These are phyloP conservation scores for Unio pictorum DNA, from an alignment of 2,888 invertebrate genomes.

Conservation along the genomic window DNA sequence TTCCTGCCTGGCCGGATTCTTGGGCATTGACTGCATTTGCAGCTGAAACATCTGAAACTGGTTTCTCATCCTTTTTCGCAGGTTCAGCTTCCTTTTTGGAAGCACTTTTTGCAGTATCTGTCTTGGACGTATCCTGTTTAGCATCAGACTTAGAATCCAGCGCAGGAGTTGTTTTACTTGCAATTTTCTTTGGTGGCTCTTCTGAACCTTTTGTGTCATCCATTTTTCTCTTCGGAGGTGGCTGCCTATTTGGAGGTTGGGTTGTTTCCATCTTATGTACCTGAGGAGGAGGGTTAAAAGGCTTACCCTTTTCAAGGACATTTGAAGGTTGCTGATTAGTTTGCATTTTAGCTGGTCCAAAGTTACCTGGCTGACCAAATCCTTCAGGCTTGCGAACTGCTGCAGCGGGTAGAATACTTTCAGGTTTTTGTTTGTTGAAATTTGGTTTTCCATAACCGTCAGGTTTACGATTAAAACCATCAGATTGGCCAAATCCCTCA, in stretches of 20 bases:
- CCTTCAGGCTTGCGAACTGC: too few relatives aligned
- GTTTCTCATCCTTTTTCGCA: slow-evolving; percentile 15
- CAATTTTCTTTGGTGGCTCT: not conserved
- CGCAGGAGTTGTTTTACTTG: not conserved
- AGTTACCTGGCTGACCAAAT: too few relatives aligned
- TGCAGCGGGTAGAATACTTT: not conserved
- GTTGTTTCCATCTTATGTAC: slow-evolving; percentile 4
- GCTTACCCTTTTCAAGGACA: too few relatives aligned
- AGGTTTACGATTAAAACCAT: not conserved
- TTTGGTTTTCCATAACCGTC: slow-evolving; percentile 6
- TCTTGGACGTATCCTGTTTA: not conserved
- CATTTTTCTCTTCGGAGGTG: not conserved
- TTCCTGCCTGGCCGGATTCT: slow-evolving; percentile 13
- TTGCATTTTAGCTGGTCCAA: too few relatives aligned
- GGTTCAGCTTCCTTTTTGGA: slow-evolving; percentile 6
- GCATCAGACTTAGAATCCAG: not conserved
- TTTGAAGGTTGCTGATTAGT: too few relatives aligned
- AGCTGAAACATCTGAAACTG: too few relatives aligned
- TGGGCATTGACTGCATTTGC: too few relatives aligned
- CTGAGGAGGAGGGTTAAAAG: slow-evolving; percentile 1
- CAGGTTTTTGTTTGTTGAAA: slow-evolving; percentile 2
- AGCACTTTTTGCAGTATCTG: slow-evolving; percentile 1
- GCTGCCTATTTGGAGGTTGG: slow-evolving; percentile 2
- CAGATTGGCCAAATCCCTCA: slow-evolving; percentile 2
- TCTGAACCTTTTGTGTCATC: slow-evolving; percentile 1